A percentile compares a stretch with the other conserved stretches of the same genome.
Conservation (phyloP, 2,888 invertebrate species). For the Ormia ochracea region DNA sequence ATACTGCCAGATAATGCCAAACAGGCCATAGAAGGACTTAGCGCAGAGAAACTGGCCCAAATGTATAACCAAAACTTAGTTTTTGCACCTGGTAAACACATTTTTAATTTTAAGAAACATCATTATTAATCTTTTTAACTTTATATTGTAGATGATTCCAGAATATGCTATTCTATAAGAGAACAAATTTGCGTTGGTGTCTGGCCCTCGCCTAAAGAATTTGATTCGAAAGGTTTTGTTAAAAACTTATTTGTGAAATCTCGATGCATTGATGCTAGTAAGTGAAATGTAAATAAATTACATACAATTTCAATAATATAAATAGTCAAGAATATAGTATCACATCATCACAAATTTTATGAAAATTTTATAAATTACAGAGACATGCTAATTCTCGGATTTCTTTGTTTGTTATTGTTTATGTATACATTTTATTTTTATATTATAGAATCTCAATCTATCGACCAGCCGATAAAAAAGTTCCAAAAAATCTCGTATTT, state of each 20-base stretch:
- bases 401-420: too few relatives aligned
- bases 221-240: conserved; percentile 87
- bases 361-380: too few relatives aligned
- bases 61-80: conserved; percentile 85
- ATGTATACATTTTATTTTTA: too few relatives aligned
- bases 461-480: too few relatives aligned
- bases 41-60: conserved; percentile 76
- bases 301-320: conserved; percentile 58
- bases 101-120: background rate
- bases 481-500: too few relatives aligned
- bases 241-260: conserved; percentile 87
- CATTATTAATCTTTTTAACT: background rate
- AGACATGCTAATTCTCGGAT: too few relatives aligned
- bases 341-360: too few relatives aligned
- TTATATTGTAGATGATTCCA: conserved; percentile 80
- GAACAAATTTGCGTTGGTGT: conserved; percentile 94
- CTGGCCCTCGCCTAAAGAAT: conserved; percentile 87
- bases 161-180: conserved; percentile 93
- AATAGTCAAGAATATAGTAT: too few relatives aligned
- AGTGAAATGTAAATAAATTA: conserved; percentile 64
- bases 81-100: conserved; percentile 81
- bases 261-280: conserved; percentile 90
- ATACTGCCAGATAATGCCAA: conserved; percentile 69
- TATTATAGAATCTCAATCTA: too few relatives aligned
- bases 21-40: conserved; percentile 59